Base-by-base conservation (phyloP, 2,888 invertebrate species). In the Callinectes sapidus region DNA sequence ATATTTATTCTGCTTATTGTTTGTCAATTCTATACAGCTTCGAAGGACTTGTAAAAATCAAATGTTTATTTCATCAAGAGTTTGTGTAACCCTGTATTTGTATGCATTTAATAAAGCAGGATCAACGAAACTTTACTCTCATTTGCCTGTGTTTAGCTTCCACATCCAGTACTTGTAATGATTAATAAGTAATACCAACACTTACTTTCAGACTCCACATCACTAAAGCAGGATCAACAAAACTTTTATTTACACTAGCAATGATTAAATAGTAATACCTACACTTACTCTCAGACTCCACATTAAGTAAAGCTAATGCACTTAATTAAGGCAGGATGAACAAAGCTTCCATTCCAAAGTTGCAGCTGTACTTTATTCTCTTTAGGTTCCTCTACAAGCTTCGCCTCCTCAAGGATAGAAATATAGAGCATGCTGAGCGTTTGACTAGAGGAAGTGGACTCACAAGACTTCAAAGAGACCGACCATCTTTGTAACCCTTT, bases 361-460 rank as follows among this genome's bases (percentile, higher is more conserved):
- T 81, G 35, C 81, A 81, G 32, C 81, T 35, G 81, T n/a, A 86
- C 16, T 71, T 61, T 89, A 71, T 66, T 42, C 3, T 66, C 28
- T 61, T 61, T 13, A 18, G 42, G 35, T 61, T 66, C 42, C 42
- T 42, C n/a, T 35, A 32, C 61, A 71, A 66, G 71, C 61, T 66
- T n/a, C 39, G 14, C 35, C 55, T 32, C 8, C 2, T 13, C n/a
- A 14, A 28, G 28, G n/a, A 35, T 66, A 89, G n/a, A 89, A 61
- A 28, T 71, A 89, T 89, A 89, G 28, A 89, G 28, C 66, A 71
- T 23, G 71, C 61, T 23, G 42, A 89, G 8, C 23, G 81, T 35
- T 35, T 54, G 48, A 42, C 42, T 54, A 42, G 54, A 87, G 48
- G 28, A 32, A 28, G 10, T 39, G 28, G 14, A n/a, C 87, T 42